Conservation (phyloP, 2,113 vertebrate genomes). For the Dermatemys mawii region DNA sequence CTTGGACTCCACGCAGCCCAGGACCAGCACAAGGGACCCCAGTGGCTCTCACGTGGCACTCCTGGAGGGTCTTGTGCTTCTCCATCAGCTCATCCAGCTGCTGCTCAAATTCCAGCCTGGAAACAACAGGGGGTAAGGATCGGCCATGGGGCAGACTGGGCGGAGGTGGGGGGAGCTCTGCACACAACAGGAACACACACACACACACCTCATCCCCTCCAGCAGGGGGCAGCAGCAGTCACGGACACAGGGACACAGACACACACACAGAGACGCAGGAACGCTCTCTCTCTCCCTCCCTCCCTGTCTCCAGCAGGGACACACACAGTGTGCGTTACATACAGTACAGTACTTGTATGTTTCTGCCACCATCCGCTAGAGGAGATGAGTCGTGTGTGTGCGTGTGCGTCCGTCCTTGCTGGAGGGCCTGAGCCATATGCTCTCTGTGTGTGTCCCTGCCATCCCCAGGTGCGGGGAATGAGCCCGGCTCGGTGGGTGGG, state of each 20-base stretch:
- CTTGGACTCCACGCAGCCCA: background rate
- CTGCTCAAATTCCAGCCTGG: conserved; percentile 68
- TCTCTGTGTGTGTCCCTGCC: no score
- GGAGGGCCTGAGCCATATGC: no score
- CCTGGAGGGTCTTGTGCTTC: conserved; percentile 69
- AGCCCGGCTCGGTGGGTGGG: no score
- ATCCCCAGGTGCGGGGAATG: no score
- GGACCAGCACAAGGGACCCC: no score
- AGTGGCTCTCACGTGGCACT: conserved; percentile 60
- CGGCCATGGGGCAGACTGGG: background rate
- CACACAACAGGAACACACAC: background rate
- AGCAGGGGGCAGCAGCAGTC: no score
- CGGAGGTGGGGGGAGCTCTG: background rate
- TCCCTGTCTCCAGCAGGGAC: no score
- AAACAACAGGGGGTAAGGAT: background rate
- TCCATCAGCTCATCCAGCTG: conserved; percentile 64
- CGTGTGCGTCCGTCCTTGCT: no score
- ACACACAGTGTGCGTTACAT: background rate
- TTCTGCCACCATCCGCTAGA: background rate
- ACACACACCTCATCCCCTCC: background rate
- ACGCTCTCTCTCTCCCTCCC: no score
- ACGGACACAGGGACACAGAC: no score
- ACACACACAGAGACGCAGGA: no score
- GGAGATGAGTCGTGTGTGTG: no score
- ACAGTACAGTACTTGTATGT: background rate